Evolutionary conservation across 2,797 vertebrate genomes (phyloP), one percentile per base, ranked within the genome.

Genomic region (Iguana delicatissima): DNA sequence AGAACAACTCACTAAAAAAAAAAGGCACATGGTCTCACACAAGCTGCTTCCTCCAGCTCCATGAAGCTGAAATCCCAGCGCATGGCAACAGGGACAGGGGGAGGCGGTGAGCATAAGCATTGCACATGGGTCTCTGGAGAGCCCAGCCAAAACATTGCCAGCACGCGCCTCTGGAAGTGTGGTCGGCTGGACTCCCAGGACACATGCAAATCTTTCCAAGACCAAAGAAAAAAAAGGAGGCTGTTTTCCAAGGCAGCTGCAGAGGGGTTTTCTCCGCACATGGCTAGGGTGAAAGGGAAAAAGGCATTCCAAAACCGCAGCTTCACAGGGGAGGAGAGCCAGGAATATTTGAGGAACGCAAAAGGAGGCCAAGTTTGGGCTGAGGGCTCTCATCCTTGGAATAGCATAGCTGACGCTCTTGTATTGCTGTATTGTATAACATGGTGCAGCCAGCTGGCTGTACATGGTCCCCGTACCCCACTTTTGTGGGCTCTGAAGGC

Each of bases 1-100:
- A 89, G 90, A 91, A 92, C 32, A 94, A 92, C 86, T 94, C 94
- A 92, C 94, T 93, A 93, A 29, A 18, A 64, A 64, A 64, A 86
- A 94, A 89, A 93, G 93, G 76, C 72, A 85, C 86, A 80, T 0
- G 6, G 50, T 55, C 7, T 0, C 52, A 32, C 18, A 1, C 80
- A 83, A 89, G 79, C 64, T 57, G 89, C 72, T 82, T 92, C 86
- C 59, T 93, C 26, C 0, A 0, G 80, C 86, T 93, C 90, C 57
- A 72, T 80, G 64, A 87, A 92, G 86, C 64, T 85, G 84, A 89
- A 90, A 91, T 83, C 90, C 88, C 46, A 77, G 69, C 38, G 89
- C 91, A 90, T 57, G 35, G 67, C 52, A 50, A 26, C 6, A 5
- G n/a, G 20, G n/a, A 1, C 10, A 20, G 50, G 24, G 22, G 1